Base-by-base conservation (phyloP, 2,888 invertebrate genomes). In the Notodonta ziczac region DNA sequence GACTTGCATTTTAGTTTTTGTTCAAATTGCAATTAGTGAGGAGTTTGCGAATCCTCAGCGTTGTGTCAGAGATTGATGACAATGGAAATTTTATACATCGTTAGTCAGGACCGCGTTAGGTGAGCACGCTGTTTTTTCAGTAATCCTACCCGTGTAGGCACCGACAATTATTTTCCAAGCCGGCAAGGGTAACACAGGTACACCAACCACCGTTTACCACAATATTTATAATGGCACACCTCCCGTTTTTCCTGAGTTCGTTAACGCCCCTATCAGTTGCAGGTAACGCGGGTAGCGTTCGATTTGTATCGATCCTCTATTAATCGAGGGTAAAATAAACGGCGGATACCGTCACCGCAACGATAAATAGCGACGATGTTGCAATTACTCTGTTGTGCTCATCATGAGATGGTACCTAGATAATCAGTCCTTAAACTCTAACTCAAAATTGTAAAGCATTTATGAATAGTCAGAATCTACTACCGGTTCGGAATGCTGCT, bases 11-110 rank as follows among this genome's bases (percentile, higher is more conserved):
- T 92, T 88, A 90, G 89, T 91, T 92, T 91, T 91, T 90, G 90
- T 91, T 91, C 90, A 92, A 92, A 91, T 90, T 91, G 91, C 93
- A 91, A 92, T 93, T 93, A 93, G 92, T 90, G 91, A 91, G 86
- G 92, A 91, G 90, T 91, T 91, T 88, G 88, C 85, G 91, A 91
- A 90, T 92, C 88, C 92, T 90, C 90, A 83, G 83, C 89, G 87
- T 84, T 87, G 88, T 89, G 92, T 91, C 93, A 90, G 93, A 92
- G 93, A 93, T 93, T 93, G 93, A 53, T 53, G 52, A 53, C 52
- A 53, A 53, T 53, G 52, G 52, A 53, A 53, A 53, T 53, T 53
- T 53, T 53, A 53, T 35, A 53, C 52, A 35, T 91, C 90, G 90
- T 90, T 90, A 91, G 89, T 81, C 88, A 85, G 83, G 81, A 83